Evolutionary conservation across 2,113 vertebrate genomes (phyloP).

Genomic region (Platichthys stellatus): DNA sequence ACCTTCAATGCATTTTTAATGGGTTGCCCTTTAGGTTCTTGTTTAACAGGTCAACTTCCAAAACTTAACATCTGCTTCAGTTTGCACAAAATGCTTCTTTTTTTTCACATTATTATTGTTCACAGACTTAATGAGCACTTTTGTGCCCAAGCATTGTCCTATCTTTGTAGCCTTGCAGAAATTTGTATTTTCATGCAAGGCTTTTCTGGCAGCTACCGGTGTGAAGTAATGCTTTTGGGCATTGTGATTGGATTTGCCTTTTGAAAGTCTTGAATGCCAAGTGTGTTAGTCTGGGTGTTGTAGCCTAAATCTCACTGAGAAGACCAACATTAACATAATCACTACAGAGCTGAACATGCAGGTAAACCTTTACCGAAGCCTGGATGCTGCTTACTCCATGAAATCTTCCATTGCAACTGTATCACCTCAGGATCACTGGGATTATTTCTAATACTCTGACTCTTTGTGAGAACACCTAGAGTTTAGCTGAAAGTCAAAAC

Average conservation of each 20-base stretch:
- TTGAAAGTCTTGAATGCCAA: conserved; percentile 33
- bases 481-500: no score
- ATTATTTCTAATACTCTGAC: no score
- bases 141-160: background rate
- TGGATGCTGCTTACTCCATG: background rate
- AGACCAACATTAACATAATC: background rate
- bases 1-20: conserved; percentile 6
- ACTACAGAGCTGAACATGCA: background rate
- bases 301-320: background rate
- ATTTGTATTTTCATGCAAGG: background rate
- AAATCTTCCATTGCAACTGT: no score
- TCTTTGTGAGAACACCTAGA: no score
- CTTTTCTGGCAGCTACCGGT: conserved; percentile 14
- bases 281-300: background rate
- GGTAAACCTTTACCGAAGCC: background rate
- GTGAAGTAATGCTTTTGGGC: conserved; percentile 18
- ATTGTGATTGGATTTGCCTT: conserved; percentile 34
- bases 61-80: background rate
- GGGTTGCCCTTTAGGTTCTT: background rate
- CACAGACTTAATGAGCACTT: background rate
- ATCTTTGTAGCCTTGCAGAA: background rate
- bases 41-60: background rate
- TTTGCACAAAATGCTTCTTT: background rate
- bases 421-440: no score
- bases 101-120: background rate